These are phyloP conservation scores for Stomatorhinus ivindoensis DNA, from an alignment of 2,113 vertebrate species.

Conservation along the genomic window DNA sequence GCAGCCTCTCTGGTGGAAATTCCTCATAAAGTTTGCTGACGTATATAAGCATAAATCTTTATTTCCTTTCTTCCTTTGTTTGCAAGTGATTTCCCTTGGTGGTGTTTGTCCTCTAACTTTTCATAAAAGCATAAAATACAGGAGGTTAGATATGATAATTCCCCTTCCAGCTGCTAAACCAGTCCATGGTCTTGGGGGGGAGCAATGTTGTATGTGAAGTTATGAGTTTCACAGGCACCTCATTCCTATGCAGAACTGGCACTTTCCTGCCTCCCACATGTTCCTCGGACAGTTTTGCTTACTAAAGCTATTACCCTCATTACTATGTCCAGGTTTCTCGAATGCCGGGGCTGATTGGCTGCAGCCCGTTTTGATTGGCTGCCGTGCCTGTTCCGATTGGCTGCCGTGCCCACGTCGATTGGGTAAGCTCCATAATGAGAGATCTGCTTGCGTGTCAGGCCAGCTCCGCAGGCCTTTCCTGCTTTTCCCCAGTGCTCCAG, in stretches of 20 bases:
- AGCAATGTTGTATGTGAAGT: neutral
- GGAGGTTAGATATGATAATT: neutral
- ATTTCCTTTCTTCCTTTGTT: neutral
- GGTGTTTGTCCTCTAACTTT: neutral
- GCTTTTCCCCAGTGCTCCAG: neutral
- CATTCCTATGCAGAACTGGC: neutral
- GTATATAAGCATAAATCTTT: neutral
- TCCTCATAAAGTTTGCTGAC: neutral
- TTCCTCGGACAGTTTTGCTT: neutral
- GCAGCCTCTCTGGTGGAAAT: neutral
- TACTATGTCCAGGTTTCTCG: neutral
- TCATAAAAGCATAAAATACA: neutral
- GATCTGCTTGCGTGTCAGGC: neutral
- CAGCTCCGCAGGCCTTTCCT: neutral
- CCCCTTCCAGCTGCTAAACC: neutral
- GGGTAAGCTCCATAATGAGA: neutral
- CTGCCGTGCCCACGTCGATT: neutral
- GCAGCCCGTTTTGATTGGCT: neutral
- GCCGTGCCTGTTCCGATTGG: neutral
- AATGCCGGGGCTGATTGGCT: neutral
- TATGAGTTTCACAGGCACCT: neutral
- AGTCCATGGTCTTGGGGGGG: neutral
- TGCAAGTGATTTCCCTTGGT: neutral
- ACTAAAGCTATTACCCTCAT: neutral
- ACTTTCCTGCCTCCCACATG: neutral